Evolutionary conservation across 2,888 invertebrate genomes (phyloP).

Genomic region (Xylophagus ater): DNA sequence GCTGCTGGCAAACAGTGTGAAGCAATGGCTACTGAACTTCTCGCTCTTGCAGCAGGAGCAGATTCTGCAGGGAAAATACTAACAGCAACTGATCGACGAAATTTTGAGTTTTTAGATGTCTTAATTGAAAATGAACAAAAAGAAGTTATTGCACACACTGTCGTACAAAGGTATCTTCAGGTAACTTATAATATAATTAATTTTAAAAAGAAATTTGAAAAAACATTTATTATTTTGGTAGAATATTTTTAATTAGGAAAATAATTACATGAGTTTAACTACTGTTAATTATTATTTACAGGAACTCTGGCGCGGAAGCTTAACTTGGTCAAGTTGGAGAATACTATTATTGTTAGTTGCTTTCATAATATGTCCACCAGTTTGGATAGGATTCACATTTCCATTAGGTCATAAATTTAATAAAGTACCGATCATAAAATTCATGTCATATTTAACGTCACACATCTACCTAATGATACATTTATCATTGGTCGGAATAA

Average conservation of each 20-base stretch:
- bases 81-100: constrained; percentile 87
- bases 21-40: constrained; percentile 90
- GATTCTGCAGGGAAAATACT: constrained; percentile 91
- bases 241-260: too few relatives aligned
- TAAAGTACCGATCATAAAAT: constrained; percentile 98
- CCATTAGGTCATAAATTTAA: constrained; percentile 92
- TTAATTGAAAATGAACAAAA: constrained; percentile 98
- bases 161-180: constrained; percentile 92
- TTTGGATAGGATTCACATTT: constrained; percentile 92
- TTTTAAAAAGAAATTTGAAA: too few relatives aligned
- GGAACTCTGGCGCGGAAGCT: constrained; percentile 96
- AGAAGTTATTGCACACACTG: constrained; percentile 93
- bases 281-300: constrained; percentile 37
- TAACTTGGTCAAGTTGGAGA: constrained; percentile 94
- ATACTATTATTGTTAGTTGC: constrained; percentile 85
- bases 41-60: constrained; percentile 86
- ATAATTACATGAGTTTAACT: too few relatives aligned
- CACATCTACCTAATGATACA: constrained; percentile 95
- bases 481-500: constrained; percentile 79
- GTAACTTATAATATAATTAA: too few relatives aligned
- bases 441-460: constrained; percentile 98
- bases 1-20: constrained; percentile 95
- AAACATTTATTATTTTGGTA: too few relatives aligned
- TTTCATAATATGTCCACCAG: constrained; percentile 87
- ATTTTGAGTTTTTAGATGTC: constrained; percentile 90